Conservation (phyloP, 2,113 vertebrate genomes). For the Solenodon paradoxus region DNA sequence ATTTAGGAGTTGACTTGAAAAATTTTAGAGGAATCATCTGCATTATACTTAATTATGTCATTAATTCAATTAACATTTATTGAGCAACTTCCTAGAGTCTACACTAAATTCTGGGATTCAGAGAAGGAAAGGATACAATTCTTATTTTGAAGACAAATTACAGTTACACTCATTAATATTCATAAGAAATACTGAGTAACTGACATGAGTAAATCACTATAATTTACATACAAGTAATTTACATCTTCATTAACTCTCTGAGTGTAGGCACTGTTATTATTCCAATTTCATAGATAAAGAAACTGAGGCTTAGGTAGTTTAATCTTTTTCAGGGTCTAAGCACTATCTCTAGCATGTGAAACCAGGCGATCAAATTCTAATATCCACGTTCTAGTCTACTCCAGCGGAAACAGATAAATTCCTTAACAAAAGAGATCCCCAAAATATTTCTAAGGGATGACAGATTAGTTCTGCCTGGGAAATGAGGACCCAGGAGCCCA, state of each 20-base stretch:
- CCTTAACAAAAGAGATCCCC: neutral
- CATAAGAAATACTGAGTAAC: neutral
- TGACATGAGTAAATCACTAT: neutral
- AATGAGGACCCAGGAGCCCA: neutral
- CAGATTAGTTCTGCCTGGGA: neutral
- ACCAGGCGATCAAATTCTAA: neutral
- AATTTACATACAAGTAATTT: conserved; percentile 2
- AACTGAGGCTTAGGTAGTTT: neutral
- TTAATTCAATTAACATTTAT: neutral
- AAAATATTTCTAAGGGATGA: neutral
- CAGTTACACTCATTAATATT: neutral
- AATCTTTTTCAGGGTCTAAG: neutral
- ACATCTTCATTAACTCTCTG: neutral
- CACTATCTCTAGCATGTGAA: neutral
- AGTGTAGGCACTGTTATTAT: neutral
- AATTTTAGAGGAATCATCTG: neutral
- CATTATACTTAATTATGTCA: neutral
- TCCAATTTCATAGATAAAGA: neutral
- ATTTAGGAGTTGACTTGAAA: neutral
- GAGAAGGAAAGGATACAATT: neutral
- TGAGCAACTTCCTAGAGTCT: neutral
- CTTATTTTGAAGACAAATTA: neutral
- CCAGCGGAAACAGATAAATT: neutral
- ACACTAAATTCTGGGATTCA: neutral
- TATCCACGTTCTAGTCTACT: neutral